Evolutionary conservation across 2,113 vertebrate species (phyloP), one percentile per base, ranked within the genome.

Genomic region (Gallinago jamesoni): DNA sequence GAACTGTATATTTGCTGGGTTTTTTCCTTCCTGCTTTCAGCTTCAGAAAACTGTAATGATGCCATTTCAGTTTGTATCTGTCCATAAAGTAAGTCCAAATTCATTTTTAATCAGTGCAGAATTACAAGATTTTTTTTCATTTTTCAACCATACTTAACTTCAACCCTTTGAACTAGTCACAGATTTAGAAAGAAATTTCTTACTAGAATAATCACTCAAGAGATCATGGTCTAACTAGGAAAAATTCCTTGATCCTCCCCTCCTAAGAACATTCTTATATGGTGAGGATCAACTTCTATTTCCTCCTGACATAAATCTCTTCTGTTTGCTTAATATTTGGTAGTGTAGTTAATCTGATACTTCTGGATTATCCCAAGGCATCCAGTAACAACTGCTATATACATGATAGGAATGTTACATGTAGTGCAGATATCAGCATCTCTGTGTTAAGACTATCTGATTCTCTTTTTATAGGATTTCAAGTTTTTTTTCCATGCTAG

Each of bases 201-300:
- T 90, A 47, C 52, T 80, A 93, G 41, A 78, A 93, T 66, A 81
- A 92, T 91, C 56, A 63, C 43, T 93, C 60, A 94, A 77, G 45
- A 47, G 55, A 63, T 62, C 43, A 60, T 41, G 24, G 20, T 68
- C 48, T 73, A 66, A 82, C 53, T 91, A 89, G 74, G 81, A 95
- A 91, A 93, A 84, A 56, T 75, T 91, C 81, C 84, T 95, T 87
- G 73, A 94, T 87, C 93, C 69, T 95, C 89, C 60, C 77, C 72
- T 95, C 89, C 33, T 68, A 66, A 91, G 62, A 96, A 96, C 84
- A 94, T 93, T 95, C 89, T 62, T 84, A 72, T 48, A 28, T 1
- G 6, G 63, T 80, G 63, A 94, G 33, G 14, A 74, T 79, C 77
- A 93, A 50, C 20, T 91, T 94, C 66, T 84, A 69, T 95, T 94